Evolutionary conservation across 2,888 invertebrate genomes (phyloP), one percentile per base, ranked within the genome.

Genomic region (Operophtera brumata): DNA sequence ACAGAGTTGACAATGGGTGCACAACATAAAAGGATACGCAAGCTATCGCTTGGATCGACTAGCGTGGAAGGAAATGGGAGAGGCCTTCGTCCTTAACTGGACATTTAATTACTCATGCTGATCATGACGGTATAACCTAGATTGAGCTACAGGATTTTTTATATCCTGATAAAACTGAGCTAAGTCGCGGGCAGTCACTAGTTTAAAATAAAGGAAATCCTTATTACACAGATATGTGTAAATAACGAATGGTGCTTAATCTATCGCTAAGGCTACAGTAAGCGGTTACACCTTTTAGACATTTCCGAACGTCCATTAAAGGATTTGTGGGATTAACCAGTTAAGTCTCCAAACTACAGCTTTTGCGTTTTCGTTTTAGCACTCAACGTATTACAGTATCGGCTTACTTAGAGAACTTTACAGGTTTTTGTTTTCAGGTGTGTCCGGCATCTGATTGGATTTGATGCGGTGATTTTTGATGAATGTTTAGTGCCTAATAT

Each of bases 301-400:
- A 73, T 75, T 77, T 73, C 65, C 75, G 70, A 72, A 76, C 76
- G 78, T 83, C 86, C 86, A 86, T 86, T 86, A 85, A 81, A 76
- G 80, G 85, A 80, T 86, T 84, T 77, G 69, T 57, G 61, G 77
- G 82, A 80, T 84, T 82, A 78, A 66, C 70, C 70, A 75, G 73
- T 75, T 71, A 20, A 2, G 20, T 20, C 20, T 69, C 64, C 64
- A 64, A 73, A 65, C 69, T 64, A 71, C 61, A 47, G 57, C 59
- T 61, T 68, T 62, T 70, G 59, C 62, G 64, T 73, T 73, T 69
- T 63, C n/a, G 70, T 73, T 75, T 75, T 77, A 72, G 69, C 73
- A 73, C 68, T 71, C 57, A 65, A 67, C 54, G 68, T 67, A 71
- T 68, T 66, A 65, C 58, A 57, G 61, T 59, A 62, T 56, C 39